Evolutionary conservation across 2,888 invertebrate species (phyloP).

Genomic region (Eupithecia pulchellata): DNA sequence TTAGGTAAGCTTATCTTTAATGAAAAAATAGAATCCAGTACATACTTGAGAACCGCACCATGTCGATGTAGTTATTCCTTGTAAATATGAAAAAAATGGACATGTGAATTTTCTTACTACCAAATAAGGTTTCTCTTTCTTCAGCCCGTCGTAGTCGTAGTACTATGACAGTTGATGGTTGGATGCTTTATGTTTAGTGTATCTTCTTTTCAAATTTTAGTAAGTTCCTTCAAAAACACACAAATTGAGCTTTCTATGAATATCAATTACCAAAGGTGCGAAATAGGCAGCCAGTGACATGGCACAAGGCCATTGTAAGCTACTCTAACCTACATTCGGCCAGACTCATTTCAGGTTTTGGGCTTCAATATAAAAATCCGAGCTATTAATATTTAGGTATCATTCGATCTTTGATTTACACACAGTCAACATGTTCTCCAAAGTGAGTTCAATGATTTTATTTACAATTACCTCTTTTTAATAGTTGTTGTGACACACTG

Average conservation of each 20-base stretch:
- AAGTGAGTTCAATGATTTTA: constrained; percentile 53
- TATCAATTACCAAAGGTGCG: neutral
- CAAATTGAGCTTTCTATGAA: neutral
- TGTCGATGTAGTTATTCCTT: no score
- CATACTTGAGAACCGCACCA: no score
- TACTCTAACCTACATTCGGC: constrained; percentile 37
- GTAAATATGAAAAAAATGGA: no score
- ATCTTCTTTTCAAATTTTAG: no score
- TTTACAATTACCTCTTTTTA: neutral
- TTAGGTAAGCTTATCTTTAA: no score
- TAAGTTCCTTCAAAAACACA: no score
- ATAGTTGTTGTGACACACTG: neutral
- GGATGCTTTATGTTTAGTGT: no score
- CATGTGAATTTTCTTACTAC: no score
- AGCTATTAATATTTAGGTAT: constrained; percentile 37
- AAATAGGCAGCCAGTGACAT: constrained; percentile 26
- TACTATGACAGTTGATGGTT: no score
- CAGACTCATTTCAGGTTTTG: constrained; percentile 26
- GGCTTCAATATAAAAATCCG: constrained; percentile 45
- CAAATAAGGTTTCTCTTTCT: no score
- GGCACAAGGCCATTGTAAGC: constrained; percentile 39
- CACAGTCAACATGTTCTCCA: constrained; percentile 52
- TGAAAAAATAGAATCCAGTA: no score
- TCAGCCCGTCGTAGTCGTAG: no score
- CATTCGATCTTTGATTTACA: constrained; percentile 45